Base-by-base conservation (phyloP, 2,797 vertebrate genomes). In the Parauchenoglanis punctatus region DNA sequence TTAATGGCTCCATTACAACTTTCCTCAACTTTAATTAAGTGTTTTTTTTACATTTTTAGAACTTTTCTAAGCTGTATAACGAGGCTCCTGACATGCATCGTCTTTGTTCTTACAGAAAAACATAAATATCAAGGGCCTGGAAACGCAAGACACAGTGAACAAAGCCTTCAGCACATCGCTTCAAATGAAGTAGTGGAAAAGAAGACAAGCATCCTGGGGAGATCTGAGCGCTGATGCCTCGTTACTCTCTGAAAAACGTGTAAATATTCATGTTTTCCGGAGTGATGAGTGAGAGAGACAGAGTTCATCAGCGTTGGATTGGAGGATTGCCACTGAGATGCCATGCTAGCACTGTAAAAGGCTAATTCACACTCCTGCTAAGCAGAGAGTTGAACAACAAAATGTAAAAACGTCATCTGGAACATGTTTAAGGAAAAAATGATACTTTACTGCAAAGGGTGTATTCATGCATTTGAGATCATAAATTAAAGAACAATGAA, bases 61-160 rank as follows among this genome's bases (percentile, higher is more conserved):
- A 88, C 68, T 77, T 81, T 87, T 13, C 49, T 73, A 49, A 86
- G 75, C 77, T 86, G 70, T 83, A 61, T 87, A 89, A 89, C 85
- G 67, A 89, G 84, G 78, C 59, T 73, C 75, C 56, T 87, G 76
- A 89, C 85, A 77, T 82, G 20, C 83, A 91, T 93, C 89, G 92
- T 89, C 94, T 96, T 95, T 95, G 95, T 96, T 96, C 94, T 95
- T 95, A 93, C 91, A 89, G 92, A 90, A 94, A 96, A 94, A 95
- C 95, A 94, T 93, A 95, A 95, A 95, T 95, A 90, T 89, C 86
- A 89, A 70, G 84, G 88, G 92, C 90, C 92, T 91, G 90, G 91
- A 91, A 83, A 52, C 0, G 13, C 35, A 61, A 93, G 85, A 92
- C 86, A 87, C 88, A 82, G 91, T 90, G 91, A 95, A 93, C 92